Base-by-base conservation (phyloP, 2,888 invertebrate species). In the Noctua comes region DNA sequence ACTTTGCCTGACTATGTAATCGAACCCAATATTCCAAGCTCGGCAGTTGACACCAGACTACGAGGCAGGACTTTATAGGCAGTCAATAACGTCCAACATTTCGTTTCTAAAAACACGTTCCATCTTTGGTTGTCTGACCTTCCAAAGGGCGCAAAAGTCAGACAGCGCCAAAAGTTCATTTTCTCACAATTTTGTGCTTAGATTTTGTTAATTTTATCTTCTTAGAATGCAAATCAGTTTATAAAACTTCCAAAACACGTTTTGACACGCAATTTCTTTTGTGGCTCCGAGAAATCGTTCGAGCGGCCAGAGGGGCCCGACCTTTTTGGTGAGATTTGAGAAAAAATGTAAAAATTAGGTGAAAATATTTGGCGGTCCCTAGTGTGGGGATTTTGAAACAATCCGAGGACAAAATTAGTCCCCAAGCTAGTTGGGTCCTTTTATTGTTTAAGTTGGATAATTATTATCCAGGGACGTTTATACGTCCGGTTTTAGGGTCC, bases 401-500 rank as follows among this genome's bases (percentile, higher is more conserved):
- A 83, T 84, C 75, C 78, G 76, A 51, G 84, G 72, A 66, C 71
- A 54, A 82, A 87, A 89, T 88, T 87, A 84, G 84, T 79, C 83
- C 75, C 71, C 21, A 0, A 77, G 82, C 81, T 85, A 86, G 86
- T 84, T 68, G 73, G 81, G 79, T 68, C 86, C 83, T 83, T 86
- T 89, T 88, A 90, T 89, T 90, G 91, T 91, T 87, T 87, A 88
- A 90, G 83, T 91, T 90, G 83, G 80, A 85, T 90, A 88, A 89
- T 90, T 90, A 88, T 88, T 91, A 86, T 85, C 85, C 80, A 70
- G 86, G 84, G 85, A 87, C 81, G 81, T 84, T 51, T 77, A 76
- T 82, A 76, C 82, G 89, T 85, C 88, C 82, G 87, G 84, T 85
- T 85, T 86, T 86, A 85, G 76, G 76, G 79, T 27, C 73, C 57